Conservation (phyloP, 1,140 invertebrate species). For the Branchinecta lindahli region DNA sequence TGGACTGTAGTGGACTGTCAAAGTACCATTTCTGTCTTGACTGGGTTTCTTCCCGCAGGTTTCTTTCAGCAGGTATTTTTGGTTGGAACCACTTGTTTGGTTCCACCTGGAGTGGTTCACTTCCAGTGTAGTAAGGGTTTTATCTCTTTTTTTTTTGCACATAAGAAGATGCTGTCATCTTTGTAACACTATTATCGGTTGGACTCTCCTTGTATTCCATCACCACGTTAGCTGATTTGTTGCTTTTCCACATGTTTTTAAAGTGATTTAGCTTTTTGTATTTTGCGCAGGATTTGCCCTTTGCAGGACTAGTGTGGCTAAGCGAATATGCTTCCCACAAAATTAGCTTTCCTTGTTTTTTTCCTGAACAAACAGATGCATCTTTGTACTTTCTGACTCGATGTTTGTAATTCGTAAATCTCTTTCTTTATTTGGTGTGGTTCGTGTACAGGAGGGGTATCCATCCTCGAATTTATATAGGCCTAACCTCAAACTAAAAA, state of each 20-base stretch:
- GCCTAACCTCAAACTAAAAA: no score
- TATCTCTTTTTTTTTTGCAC: background rate
- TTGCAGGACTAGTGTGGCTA: constrained; percentile 7
- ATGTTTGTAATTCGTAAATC: background rate
- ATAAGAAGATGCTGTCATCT: constrained; percentile 6
- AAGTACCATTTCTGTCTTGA: no score
- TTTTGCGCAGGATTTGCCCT: background rate
- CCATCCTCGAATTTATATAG: no score
- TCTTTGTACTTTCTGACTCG: background rate
- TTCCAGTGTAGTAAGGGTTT: constrained; percentile 4
- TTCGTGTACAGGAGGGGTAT: background rate
- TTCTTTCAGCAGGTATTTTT: no score
- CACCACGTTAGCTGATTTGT: constrained; percentile 4
- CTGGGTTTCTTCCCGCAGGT: no score
- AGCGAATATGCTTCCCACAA: background rate
- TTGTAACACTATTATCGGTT: no score
- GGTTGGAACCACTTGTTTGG: no score
- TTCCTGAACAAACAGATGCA: no score
- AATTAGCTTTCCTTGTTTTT: background rate
- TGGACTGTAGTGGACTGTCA: no score
- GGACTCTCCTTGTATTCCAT: background rate
- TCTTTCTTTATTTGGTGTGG: background rate
- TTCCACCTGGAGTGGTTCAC: background rate
- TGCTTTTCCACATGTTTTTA: background rate
- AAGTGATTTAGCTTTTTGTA: constrained; percentile 9